Evolutionary conservation across 2,797 vertebrate genomes (phyloP), one percentile per base, ranked within the genome.

Genomic region (Pteronotus mesoamericanus): DNA sequence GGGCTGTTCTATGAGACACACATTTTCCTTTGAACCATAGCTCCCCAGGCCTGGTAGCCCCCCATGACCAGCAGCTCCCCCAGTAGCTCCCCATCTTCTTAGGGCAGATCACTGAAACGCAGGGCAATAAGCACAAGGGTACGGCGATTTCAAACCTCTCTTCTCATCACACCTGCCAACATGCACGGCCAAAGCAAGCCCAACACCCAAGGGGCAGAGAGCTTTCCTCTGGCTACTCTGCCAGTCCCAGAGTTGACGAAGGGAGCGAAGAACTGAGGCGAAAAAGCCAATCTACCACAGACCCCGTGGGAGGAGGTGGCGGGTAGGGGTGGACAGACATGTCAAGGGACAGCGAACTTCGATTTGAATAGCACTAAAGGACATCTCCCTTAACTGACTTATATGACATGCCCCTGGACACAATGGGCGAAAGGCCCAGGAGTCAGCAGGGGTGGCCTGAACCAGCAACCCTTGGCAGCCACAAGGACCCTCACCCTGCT

Each of bases 361-460:
- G 2, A 39, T 66, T 51, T 86, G 44, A 39, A 39, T 51, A 37
- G 16, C 18, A 26, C 7, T 7, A 12, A 55, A 51, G 21, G 82
- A n/a, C 2, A 72, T 14, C 57, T 72, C 5, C 26, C 57, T 14
- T 9, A 1, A 5, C 5, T 37, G 51, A 15, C 46, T 12, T 66
- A 42, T 0, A 46, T 2, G 21, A 42, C 16, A 39, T 2, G 5
- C 2, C 3, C 6, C n/a, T 48, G 12, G 39, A 61, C 26, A 32
- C 32, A 24, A 2, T 5, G 44, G 0, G 9, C 1, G n/a, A 32
- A 24, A 29, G 15, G 18, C 22, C 57, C 7, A 48, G 32, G 34
- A 53, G 2, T 46, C 32, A 39, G 57, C 29, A 42, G 39, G 8
- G 16, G 34, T 12, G 55, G 61, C 22, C 29, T 44, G 22, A 55